Conservation (phyloP, 2,797 vertebrate species). For the Pangasius krempfi region DNA sequence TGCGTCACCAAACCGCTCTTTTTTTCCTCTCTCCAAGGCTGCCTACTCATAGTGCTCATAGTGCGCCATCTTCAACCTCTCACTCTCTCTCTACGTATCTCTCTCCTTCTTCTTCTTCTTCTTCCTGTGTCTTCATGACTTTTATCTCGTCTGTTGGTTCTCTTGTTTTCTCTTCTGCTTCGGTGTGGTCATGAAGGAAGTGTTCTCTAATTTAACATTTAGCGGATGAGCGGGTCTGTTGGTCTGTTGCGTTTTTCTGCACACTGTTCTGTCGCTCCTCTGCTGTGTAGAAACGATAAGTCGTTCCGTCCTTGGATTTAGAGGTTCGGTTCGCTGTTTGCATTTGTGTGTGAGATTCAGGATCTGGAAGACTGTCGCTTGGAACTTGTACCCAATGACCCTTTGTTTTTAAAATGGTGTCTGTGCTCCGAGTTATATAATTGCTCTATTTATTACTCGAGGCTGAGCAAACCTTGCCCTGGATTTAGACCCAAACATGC, state of each 20-base stretch:
- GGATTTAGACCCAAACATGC: constrained; percentile 21
- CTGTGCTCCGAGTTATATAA: constrained; percentile 16
- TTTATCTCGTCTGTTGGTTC: constrained; percentile 10
- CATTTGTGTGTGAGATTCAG: constrained; percentile 9
- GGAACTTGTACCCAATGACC: constrained; percentile 15
- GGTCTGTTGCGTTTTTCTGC: neutral
- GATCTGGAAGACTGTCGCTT: neutral
- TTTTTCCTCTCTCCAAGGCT: constrained; percentile 46
- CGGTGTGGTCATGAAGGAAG: neutral
- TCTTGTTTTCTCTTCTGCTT: neutral
- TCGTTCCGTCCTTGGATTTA: neutral
- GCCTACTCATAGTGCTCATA: constrained; percentile 39
- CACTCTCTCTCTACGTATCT: constrained; percentile 1
- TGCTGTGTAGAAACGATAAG: neutral
- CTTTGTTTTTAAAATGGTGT: neutral
- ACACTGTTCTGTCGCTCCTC: neutral
- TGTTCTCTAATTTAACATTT: neutral
- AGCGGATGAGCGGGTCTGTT: neutral
- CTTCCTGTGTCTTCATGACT: neutral
- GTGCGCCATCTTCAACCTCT: constrained; percentile 35
- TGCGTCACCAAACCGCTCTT: constrained; percentile 72
- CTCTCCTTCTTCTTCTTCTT: neutral
- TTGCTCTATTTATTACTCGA: constrained; percentile 12
- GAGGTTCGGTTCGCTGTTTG: neutral
- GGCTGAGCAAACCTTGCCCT: constrained; percentile 20